Percentiles rank a stretch among this genome's conserved stretches.
These are phyloP conservation scores for Xiphophorus maculatus DNA, from an alignment of 2,113 vertebrate species.

Conservation along the genomic window DNA sequence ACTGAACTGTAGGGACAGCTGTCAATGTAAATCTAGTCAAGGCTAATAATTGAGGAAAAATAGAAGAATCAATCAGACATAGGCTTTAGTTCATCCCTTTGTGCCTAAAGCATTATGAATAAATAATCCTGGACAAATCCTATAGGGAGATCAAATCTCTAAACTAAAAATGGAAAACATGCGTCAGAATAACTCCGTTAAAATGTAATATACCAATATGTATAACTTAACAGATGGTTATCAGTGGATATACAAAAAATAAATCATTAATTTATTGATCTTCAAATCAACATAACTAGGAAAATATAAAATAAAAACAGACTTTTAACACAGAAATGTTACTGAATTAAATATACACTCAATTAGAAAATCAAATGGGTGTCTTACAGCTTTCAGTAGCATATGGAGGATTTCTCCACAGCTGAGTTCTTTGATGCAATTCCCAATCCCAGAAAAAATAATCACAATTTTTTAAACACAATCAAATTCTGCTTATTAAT, in stretches of 20 bases:
- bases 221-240: background rate
- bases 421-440: no score
- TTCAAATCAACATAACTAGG: slow-evolving; percentile 3
- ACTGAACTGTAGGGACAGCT: slow-evolving; percentile 97
- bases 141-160: background rate
- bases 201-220: background rate
- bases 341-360: no score
- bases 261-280: background rate
- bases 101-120: background rate
- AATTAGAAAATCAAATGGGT: no score
- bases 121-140: background rate
- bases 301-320: background rate
- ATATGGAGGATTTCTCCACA: no score
- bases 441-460: no score
- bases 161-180: background rate
- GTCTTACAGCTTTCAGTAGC: no score
- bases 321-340: background rate
- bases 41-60: slow-evolving; percentile 63
- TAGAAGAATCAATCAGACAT: slow-evolving; percentile 6
- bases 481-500: no score
- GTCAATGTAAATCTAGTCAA: slow-evolving; percentile 91
- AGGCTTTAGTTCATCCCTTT: slow-evolving; percentile 28
- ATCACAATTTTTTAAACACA: no score
- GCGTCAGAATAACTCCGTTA: background rate
- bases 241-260: background rate